phyloP scores from a whole-genome alignment of 2,113 vertebrate genomes.

The Anolis sagrei region DNA sequence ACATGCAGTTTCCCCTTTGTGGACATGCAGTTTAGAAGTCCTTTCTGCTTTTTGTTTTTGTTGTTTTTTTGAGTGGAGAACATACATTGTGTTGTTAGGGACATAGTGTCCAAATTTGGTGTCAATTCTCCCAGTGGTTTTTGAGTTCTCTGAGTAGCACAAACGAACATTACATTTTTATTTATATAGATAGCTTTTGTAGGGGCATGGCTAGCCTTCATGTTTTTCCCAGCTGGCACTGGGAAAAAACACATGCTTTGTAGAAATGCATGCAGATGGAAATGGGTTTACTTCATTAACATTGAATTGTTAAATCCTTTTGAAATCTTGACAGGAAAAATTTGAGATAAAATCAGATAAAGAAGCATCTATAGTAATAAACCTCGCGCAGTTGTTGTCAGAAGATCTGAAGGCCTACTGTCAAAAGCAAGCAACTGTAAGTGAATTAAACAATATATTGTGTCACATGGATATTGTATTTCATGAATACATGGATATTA shows the following conservation, averaged over 20 bases:
- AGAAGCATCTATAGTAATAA: slow-evolving; percentile 62
- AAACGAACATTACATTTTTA: too few species aligned
- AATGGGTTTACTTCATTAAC: background rate
- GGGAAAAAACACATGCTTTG: background rate
- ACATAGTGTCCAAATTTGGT: too few species aligned
- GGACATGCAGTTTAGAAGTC: too few species aligned
- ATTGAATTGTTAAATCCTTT: background rate
- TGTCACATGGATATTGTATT: background rate
- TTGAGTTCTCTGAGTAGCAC: too few species aligned
- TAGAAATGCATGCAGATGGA: background rate
- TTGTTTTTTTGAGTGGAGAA: too few species aligned
- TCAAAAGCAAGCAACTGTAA: slow-evolving; percentile 64
- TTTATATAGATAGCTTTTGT: background rate
- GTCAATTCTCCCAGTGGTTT: too few species aligned
- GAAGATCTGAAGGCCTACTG: slow-evolving; percentile 66
- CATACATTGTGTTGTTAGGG: too few species aligned
- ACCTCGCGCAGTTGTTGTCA: slow-evolving; percentile 56
- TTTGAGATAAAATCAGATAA: slow-evolving; percentile 62
- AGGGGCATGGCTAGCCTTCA: background rate
- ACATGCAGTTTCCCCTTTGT: too few species aligned
- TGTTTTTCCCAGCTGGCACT: too few species aligned
- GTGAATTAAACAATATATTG: slow-evolving; percentile 18
- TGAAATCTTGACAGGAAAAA: slow-evolving; percentile 48
- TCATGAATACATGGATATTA: background rate
- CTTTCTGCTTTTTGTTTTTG: too few species aligned